A percentile compares a stretch with the other conserved stretches of the same genome.
Evolutionary conservation across 1,140 invertebrate genomes (phyloP).

Genomic region (Eupristina koningsbergeri): DNA sequence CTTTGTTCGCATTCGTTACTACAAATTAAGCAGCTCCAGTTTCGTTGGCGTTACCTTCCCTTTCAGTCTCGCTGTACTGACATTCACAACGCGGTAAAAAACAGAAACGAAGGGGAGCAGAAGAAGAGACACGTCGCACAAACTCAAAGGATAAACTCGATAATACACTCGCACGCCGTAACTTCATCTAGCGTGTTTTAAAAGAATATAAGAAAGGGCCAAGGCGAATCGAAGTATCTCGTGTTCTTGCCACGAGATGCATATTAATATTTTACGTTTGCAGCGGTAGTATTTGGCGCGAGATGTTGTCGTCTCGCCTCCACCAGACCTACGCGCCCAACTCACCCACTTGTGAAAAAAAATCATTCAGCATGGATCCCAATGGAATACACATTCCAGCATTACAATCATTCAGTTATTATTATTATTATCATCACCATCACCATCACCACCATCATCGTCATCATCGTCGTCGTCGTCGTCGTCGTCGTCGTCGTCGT

Average conservation of each 20-base stretch:
- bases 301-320: not conserved
- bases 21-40: not conserved
- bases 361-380: slow-evolving; percentile 9
- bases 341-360: slow-evolving; percentile 11
- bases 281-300: not conserved
- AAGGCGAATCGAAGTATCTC: slow-evolving; percentile 12
- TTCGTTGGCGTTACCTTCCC: not conserved
- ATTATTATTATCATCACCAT: not conserved
- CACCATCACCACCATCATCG: not conserved
- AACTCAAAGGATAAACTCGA: not conserved
- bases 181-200: not conserved
- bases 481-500: no score
- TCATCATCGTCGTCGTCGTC: not conserved
- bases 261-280: slow-evolving; percentile 10
- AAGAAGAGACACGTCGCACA: not conserved
- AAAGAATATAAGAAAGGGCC: not conserved
- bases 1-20: not conserved
- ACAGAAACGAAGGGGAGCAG: not conserved
- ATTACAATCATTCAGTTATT: slow-evolving; percentile 2
- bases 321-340: not conserved
- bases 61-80: not conserved
- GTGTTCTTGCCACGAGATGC: not conserved
- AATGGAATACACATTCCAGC: slow-evolving; percentile 17
- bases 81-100: not conserved
- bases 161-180: not conserved